Evolutionary conservation across 2,113 vertebrate species (phyloP).

Genomic region (Microcebus jonahi): DNA sequence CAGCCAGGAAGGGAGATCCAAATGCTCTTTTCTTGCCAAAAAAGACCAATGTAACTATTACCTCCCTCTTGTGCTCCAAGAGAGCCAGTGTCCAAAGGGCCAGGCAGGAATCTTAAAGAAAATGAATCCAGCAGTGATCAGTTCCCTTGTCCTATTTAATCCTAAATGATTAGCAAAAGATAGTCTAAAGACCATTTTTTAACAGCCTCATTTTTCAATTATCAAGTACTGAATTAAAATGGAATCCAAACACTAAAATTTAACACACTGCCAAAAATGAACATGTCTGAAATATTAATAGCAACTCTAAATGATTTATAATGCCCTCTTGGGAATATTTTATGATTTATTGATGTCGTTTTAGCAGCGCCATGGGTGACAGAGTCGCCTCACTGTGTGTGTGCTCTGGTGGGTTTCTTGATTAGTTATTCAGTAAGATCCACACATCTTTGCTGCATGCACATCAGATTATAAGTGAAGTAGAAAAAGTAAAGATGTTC

Average conservation of each 20-base stretch:
- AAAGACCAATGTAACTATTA: neutral
- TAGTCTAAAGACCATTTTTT: slow-evolving; percentile 42
- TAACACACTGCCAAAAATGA: slow-evolving; percentile 74
- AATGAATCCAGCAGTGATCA: neutral
- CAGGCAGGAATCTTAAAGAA: neutral
- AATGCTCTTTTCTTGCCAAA: neutral
- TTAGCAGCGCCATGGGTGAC: slow-evolving; percentile 66
- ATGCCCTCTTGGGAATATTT: slow-evolving; percentile 70
- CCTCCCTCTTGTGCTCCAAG: neutral
- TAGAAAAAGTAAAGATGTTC: slow-evolving; percentile 24
- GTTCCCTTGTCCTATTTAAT: slow-evolving; percentile 40
- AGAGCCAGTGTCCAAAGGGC: neutral
- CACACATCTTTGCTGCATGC: neutral
- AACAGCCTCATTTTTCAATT: slow-evolving; percentile 69
- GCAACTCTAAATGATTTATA: slow-evolving; percentile 78
- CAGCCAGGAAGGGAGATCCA: neutral
- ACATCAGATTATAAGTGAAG: neutral
- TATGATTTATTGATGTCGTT: slow-evolving; percentile 80
- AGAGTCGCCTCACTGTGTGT: slow-evolving; percentile 53
- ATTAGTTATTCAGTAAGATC: slow-evolving; percentile 22
- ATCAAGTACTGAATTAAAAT: slow-evolving; percentile 72
- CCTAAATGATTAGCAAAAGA: slow-evolving; percentile 44
- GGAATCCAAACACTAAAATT: slow-evolving; percentile 70
- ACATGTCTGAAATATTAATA: slow-evolving; percentile 77
- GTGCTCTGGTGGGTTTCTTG: slow-evolving; percentile 53